Evolutionary conservation across 2,797 vertebrate genomes (phyloP).

Genomic region (Phaenicophaeus curvirostris): DNA sequence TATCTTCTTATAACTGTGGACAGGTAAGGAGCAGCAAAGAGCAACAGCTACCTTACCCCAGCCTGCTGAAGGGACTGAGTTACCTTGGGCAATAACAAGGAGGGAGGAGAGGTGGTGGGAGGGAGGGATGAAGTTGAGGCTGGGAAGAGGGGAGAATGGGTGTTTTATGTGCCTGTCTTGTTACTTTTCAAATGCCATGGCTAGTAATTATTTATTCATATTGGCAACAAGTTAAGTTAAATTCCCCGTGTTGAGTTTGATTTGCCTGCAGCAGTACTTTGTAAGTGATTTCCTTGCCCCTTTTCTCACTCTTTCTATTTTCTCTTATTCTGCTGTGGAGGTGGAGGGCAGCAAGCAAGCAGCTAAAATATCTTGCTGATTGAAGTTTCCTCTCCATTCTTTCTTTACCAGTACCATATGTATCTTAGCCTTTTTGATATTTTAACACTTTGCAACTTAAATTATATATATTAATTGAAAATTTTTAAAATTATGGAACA

Average conservation of each 20-base stretch:
- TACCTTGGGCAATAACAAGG: background rate
- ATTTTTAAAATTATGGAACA: background rate
- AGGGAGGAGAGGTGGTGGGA: background rate
- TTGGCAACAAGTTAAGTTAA: background rate
- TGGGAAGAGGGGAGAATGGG: background rate
- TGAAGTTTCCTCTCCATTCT: background rate
- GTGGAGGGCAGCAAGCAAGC: background rate
- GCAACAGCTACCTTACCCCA: background rate
- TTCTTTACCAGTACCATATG: background rate
- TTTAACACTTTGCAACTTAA: background rate
- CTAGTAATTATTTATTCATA: background rate
- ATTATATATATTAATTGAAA: background rate
- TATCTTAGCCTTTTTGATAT: background rate
- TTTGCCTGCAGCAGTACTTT: background rate
- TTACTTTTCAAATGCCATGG: background rate
- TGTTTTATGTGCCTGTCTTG: background rate
- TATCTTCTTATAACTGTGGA: background rate
- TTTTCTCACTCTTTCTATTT: background rate
- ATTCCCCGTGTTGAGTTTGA: background rate
- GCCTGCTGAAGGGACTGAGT: background rate
- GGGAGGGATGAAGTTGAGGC: background rate
- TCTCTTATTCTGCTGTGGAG: background rate
- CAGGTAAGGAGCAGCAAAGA: background rate
- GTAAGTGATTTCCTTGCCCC: background rate
- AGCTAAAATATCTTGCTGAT: background rate